Base-by-base conservation (phyloP, 2,797 vertebrate genomes). In the Xenentodon cancila region DNA sequence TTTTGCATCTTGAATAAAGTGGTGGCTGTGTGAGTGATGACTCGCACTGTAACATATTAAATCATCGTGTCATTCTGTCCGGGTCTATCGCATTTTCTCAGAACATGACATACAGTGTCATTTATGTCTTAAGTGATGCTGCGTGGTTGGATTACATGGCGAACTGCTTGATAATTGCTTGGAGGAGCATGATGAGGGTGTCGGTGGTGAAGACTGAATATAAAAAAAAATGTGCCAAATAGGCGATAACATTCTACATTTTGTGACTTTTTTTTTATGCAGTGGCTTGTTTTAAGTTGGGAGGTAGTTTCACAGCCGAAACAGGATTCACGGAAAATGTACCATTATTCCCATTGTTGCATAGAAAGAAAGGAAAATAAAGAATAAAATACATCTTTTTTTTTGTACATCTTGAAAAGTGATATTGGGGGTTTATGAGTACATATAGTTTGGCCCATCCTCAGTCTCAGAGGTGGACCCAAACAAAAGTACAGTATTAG, bases 1-100 rank as follows among this genome's bases (percentile, higher is more conserved):
- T 88, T 87, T 89, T 90, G 80, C 75, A 79, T 89, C 68, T 84
- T 65, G 67, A 74, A 86, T 87, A 72, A 84, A 86, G 75, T 75
- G 75, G 67, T 7, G 61, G 81, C 53, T 67, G 63, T 30, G 66
- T 78, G 77, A 91, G 73, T 82, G 85, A 91, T 86, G 84, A 81
- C 65, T 79, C 9, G 57, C 52, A 44, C 53, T 27, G 52, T 59
- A 53, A 54, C 71, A 79, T 64, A 81, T 84, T 82, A 81, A 85
- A 84, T 87, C 82, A 83, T 85, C 61, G 37, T 77, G 79, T 81
- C 87, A 80, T 65, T 47, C 69, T 73, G 73, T 81, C 64, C 4
- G 57, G 62, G 71, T 75, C 65, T 68, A 82, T 82, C 80, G 69
- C 58, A 45, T 86, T 84, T 82, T 76, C 71, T 55, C 18, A 63